Percentiles rank a stretch among this genome's conserved stretches.
phyloP scores from a whole-genome alignment of 1,140 invertebrate genomes.

The Manduca sexta region DNA sequence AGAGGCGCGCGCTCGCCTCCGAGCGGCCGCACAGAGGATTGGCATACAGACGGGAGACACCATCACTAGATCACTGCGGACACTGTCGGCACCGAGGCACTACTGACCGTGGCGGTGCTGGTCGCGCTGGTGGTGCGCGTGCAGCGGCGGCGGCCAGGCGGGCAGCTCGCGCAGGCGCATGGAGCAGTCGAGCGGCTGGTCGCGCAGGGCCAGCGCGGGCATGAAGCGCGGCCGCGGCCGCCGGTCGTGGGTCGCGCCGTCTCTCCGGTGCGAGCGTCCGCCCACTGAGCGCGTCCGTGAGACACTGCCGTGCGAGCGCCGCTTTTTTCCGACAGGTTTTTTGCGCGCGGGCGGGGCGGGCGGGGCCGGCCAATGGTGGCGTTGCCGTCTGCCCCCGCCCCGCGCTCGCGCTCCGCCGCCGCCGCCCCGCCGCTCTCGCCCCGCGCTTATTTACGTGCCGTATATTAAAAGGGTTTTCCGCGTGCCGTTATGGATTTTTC shows the following conservation, averaged over 20 bases:
- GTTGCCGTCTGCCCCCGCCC: conserved; percentile 14
- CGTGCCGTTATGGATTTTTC: conserved; percentile 68
- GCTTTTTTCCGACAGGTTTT: conserved; percentile 54
- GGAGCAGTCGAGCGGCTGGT: conserved; percentile 68
- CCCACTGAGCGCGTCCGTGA: conserved; percentile 55
- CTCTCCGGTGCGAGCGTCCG: conserved; percentile 51
- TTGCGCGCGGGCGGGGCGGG: conserved; percentile 24
- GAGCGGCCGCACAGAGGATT: conserved; percentile 19
- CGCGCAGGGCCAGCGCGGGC: conserved; percentile 67
- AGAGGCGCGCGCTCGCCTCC: conserved; percentile 12
- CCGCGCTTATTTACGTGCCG: conserved; percentile 63
- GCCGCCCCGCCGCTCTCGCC: conserved; percentile 16
- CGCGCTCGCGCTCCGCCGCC: conserved; percentile 21
- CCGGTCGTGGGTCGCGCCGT: conserved; percentile 57
- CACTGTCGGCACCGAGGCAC: conserved; percentile 6
- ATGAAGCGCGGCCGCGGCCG: conserved; percentile 65
- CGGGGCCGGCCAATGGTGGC: conserved; percentile 33
- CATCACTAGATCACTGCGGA: background rate
- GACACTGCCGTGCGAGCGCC: conserved; percentile 54
- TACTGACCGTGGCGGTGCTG: conserved; percentile 51
- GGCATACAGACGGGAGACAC: no score
- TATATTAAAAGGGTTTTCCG: conserved; percentile 72
- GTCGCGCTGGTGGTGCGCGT: conserved; percentile 23
- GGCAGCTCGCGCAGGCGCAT: conserved; percentile 62
- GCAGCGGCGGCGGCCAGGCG: conserved; percentile 54